These are phyloP conservation scores for Dendrocincla fuliginosa DNA, from an alignment of 2,797 vertebrate species.

Conservation along the genomic window DNA sequence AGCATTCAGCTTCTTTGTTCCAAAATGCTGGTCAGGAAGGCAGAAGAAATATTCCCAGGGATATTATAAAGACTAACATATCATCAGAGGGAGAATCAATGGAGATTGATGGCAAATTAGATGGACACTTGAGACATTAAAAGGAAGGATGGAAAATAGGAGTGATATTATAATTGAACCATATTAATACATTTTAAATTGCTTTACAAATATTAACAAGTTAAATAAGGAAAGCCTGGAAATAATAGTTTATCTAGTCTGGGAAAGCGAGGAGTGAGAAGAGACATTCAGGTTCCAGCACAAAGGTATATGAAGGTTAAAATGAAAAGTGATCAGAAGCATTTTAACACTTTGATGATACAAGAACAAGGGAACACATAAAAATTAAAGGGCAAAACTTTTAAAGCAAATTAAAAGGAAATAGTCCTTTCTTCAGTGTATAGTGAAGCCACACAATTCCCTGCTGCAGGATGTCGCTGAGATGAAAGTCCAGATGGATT, in stretches of 20 bases:
- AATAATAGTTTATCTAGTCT: constrained; percentile 31
- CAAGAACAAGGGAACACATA: constrained; percentile 40
- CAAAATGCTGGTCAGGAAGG: constrained; percentile 55
- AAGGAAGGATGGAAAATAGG: constrained; percentile 47
- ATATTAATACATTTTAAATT: constrained; percentile 60
- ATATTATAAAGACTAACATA: constrained; percentile 51
- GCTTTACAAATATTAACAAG: constrained; percentile 60
- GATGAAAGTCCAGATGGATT: constrained; percentile 49
- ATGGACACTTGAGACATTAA: constrained; percentile 56
- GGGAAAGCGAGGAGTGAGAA: not conserved
- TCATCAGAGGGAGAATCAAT: constrained; percentile 55
- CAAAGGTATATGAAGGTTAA: constrained; percentile 40
- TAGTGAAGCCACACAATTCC: constrained; percentile 45
- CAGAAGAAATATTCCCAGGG: constrained; percentile 28
- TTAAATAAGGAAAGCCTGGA: constrained; percentile 31
- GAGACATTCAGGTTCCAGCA: not conserved
- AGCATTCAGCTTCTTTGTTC: constrained; percentile 30
- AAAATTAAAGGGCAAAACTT: constrained; percentile 60
- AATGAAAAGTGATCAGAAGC: constrained; percentile 44
- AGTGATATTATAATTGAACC: constrained; percentile 33
- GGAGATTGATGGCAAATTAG: constrained; percentile 66
- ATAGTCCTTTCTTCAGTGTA: constrained; percentile 14
- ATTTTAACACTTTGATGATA: constrained; percentile 39
- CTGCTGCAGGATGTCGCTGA: constrained; percentile 34
- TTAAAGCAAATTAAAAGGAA: constrained; percentile 62